Conservation (phyloP, 1,140 invertebrate genomes). For the Thalassaphorura encarpata region DNA sequence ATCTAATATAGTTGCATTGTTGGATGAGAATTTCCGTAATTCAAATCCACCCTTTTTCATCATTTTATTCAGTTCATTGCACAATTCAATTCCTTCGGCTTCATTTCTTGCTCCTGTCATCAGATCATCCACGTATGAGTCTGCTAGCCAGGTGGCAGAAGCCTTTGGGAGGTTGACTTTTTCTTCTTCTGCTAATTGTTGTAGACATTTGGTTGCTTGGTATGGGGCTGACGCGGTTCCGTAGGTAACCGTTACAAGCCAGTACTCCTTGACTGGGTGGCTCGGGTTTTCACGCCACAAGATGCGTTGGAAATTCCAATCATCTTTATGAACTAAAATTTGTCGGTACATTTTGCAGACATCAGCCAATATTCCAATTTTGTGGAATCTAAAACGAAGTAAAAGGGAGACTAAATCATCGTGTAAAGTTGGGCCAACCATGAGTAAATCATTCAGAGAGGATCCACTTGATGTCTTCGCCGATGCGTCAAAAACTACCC, state of each 20-base stretch:
- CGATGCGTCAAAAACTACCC: slow-evolving; percentile 37
- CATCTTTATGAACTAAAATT: slow-evolving; percentile 3
- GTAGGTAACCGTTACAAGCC: slow-evolving; percentile 35
- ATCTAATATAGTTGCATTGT: slow-evolving; percentile 10
- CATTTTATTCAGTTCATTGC: slow-evolving; percentile 12
- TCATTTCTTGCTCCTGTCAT: neutral
- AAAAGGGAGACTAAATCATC: slow-evolving; percentile 19
- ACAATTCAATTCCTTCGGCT: slow-evolving; percentile 20
- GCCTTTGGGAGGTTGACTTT: neutral
- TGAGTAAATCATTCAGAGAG: slow-evolving; percentile 37
- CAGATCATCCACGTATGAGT: neutral
- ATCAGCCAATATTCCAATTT: slow-evolving; percentile 29
- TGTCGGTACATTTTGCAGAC: slow-evolving; percentile 34
- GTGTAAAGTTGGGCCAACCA: slow-evolving; percentile 34
- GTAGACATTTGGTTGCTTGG: slow-evolving; percentile 33
- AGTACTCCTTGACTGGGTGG: slow-evolving; percentile 28
- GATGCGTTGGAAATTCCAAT: slow-evolving; percentile 35
- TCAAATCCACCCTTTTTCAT: slow-evolving; percentile 31
- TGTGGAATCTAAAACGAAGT: slow-evolving; percentile 21
- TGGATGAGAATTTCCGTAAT: slow-evolving; percentile 17
- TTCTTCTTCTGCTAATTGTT: slow-evolving; percentile 30
- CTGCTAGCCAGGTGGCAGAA: neutral
- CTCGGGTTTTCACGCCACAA: slow-evolving; percentile 34
- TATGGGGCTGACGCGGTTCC: slow-evolving; percentile 35
- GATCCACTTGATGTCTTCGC: slow-evolving; percentile 23